These are phyloP conservation scores for Origma solitaria DNA, from an alignment of 2,113 vertebrate genomes.

Conservation along the genomic window DNA sequence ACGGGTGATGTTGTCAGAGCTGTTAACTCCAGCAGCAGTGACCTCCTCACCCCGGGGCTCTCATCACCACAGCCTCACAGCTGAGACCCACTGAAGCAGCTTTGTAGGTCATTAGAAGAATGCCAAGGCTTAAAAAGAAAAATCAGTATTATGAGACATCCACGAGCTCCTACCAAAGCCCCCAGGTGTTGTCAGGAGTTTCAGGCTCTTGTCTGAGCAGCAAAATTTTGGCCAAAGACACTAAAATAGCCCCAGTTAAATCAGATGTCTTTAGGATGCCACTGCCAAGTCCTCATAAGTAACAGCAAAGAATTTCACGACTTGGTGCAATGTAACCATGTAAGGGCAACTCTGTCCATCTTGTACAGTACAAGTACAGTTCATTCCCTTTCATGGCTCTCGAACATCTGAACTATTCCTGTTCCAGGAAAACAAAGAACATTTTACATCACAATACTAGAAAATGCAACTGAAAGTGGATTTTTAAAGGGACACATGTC, in stretches of 20 bases:
- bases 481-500: background rate
- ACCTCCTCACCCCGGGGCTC: background rate
- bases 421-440: constrained; percentile 40
- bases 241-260: constrained; percentile 35
- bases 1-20: background rate
- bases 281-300: constrained; percentile 53
- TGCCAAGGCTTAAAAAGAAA: background rate
- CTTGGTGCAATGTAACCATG: constrained; percentile 67
- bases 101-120: background rate
- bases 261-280: constrained; percentile 42
- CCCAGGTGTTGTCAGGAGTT: background rate
- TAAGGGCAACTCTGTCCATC: constrained; percentile 66
- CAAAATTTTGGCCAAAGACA: constrained; percentile 7
- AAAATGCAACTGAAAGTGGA: background rate
- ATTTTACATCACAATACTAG: constrained; percentile 37
- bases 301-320: constrained; percentile 64
- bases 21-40: background rate
- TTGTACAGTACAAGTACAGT: constrained; percentile 40
- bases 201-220: background rate
- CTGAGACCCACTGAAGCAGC: background rate
- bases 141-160: background rate
- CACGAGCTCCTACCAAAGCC: background rate
- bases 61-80: background rate
- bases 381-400: constrained; percentile 72
- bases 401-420: constrained; percentile 56